These are phyloP conservation scores for Teleogryllus occipitalis DNA, from an alignment of 1,140 invertebrate species.

Conservation along the genomic window DNA sequence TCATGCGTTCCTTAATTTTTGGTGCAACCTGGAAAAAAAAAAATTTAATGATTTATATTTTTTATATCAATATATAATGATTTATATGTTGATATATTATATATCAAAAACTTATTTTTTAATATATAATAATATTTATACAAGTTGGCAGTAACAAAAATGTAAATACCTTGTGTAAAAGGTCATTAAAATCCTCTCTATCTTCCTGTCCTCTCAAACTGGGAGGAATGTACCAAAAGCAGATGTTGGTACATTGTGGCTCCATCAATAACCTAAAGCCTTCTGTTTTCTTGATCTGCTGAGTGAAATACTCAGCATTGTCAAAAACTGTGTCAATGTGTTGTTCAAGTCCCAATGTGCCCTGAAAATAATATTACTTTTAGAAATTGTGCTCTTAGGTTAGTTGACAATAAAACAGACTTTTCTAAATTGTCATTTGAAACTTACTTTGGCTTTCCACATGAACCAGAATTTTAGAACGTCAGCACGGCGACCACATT, in stretches of 20 bases:
- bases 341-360: constrained; percentile 65
- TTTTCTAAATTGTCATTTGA: neutral
- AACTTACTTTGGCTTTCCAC: constrained; percentile 80
- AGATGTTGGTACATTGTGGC: constrained; percentile 88
- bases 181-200: constrained; percentile 52
- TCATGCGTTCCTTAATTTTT: constrained; percentile 88
- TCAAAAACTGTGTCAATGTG: constrained; percentile 74
- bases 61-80: too few relatives aligned
- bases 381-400: neutral
- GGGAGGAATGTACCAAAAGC: constrained; percentile 89
- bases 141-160: too few relatives aligned
- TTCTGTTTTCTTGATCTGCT: constrained; percentile 53
- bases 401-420: neutral
- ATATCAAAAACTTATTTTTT: too few relatives aligned
- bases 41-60: neutral
- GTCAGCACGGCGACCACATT: constrained; percentile 88
- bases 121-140: too few relatives aligned
- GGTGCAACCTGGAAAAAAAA: constrained; percentile 60
- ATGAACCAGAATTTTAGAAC: constrained; percentile 95
- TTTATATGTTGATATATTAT: too few relatives aligned
- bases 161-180: constrained; percentile 52
- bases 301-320: constrained; percentile 59
- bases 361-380: constrained; percentile 35
- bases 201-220: constrained; percentile 54
- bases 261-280: constrained; percentile 66